Base-by-base conservation (phyloP, 1,140 invertebrate species). In the Apis dorsata region DNA sequence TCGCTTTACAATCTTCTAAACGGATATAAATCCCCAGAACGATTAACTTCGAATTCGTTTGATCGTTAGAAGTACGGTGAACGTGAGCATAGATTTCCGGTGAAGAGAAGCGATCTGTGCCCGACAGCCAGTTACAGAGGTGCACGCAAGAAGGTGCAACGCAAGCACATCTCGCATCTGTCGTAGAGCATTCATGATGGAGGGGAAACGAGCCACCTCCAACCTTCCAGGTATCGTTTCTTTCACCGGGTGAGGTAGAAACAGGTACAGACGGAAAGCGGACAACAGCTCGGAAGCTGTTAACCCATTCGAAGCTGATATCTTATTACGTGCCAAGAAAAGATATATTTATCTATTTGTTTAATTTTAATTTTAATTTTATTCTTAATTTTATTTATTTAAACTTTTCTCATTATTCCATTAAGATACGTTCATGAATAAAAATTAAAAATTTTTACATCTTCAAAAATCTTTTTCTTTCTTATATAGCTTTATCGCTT, bases 141-240 rank as follows among this genome's bases (percentile, higher is more conserved):
- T 62, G 28, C 65, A 53, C 28, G 24, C 66, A 86, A 86, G 81
- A 80, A 74, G 73, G 77, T 82, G 82, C 85, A 86, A 90, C 85
- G 78, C 55, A 65, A 87, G 84, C 89, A 87, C 88, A 90, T 90
- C 91, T 92, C 85, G 81, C 90, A 91, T 90, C 90, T 91, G 90
- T 86, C 89, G 88, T 80, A 87, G 86, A 55, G 71, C 28, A 69
- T 71, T 62, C 70, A 74, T 76, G 57, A 66, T 62, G 51, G 49
- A 10, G 9, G 15, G 19, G 28, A 15, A 60, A 21, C 21, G 7
- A 3, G 55, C 17, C 12, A 10, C 74, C 72, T 19, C 34, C 63
- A 66, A 19, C 57, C 68, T 65, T 59, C 63, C 51, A 60, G 55
- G 34, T 81, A 57, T 44, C 59, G 63, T 75, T 79, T 69, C 77